phyloP scores from a whole-genome alignment of 1,140 invertebrate genomes.

The Calephelis virginiensis region DNA sequence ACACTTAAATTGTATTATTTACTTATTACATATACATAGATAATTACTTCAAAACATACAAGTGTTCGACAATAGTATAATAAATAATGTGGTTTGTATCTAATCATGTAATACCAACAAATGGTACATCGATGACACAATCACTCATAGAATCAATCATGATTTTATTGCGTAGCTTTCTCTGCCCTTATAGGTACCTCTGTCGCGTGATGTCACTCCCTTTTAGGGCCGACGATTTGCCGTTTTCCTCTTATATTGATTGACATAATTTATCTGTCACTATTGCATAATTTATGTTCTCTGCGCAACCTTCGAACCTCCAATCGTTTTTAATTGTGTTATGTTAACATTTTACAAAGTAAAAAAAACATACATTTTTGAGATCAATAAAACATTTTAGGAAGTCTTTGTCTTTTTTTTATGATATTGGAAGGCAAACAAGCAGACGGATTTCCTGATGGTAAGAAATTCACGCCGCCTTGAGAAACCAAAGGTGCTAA shows the following conservation, averaged over 20 bases:
- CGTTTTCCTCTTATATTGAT: conserved; percentile 26
- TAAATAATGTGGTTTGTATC: conserved; percentile 13
- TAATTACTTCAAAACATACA: too few relatives aligned
- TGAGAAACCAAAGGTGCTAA: too few relatives aligned
- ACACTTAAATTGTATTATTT: too few relatives aligned
- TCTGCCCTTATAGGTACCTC: conserved; percentile 41
- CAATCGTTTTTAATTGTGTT: too few relatives aligned
- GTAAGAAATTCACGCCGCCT: too few relatives aligned
- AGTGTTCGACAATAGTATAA: background rate
- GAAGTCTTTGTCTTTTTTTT: too few relatives aligned
- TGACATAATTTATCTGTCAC: conserved; percentile 15
- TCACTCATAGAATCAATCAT: conserved; percentile 50
- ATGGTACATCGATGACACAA: conserved; percentile 35
- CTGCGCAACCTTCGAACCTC: conserved; percentile 5
- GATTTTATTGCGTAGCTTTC: conserved; percentile 55
- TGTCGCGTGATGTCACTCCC: conserved; percentile 48
- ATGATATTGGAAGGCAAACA: too few relatives aligned
- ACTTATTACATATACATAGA: too few relatives aligned
- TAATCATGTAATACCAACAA: conserved; percentile 12
- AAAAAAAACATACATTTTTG: too few relatives aligned
- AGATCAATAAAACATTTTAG: too few relatives aligned
- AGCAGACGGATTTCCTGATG: too few relatives aligned
- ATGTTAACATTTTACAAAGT: too few relatives aligned
- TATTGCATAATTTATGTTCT: conserved; percentile 16
- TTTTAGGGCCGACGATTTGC: conserved; percentile 48